Conservation (phyloP, 2,113 vertebrate species). For the Myanophis thanlyinensis region DNA sequence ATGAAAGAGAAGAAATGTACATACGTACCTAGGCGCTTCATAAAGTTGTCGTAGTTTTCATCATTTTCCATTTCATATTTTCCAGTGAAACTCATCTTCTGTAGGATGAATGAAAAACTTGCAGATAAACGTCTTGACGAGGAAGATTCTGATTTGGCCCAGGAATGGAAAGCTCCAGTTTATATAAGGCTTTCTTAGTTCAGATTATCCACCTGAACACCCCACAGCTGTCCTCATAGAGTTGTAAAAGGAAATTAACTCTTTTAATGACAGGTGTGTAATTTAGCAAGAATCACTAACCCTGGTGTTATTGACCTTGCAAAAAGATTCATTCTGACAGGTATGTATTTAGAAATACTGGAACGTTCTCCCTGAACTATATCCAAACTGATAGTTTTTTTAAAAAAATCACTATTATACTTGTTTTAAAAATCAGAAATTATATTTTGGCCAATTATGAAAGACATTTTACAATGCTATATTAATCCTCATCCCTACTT, state of each 20-base stretch:
- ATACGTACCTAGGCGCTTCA: constrained; percentile 68
- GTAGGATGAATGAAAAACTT: neutral
- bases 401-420: too few species aligned
- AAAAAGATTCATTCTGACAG: constrained; percentile 19
- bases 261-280: constrained; percentile 40
- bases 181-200: constrained; percentile 48
- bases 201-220: constrained; percentile 24
- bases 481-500: neutral
- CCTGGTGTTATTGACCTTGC: constrained; percentile 51
- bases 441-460: neutral
- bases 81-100: constrained; percentile 75
- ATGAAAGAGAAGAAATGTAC: neutral
- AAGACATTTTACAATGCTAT: neutral
- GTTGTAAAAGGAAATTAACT: neutral
- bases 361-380: neutral
- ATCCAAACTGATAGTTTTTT: neutral
- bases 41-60: constrained; percentile 81
- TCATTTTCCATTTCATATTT: constrained; percentile 81
- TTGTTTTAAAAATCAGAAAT: neutral
- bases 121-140: neutral
- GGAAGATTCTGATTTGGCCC: constrained; percentile 1
- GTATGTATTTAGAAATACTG: neutral
- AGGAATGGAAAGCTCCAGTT: constrained; percentile 10
- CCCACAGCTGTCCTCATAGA: constrained; percentile 16
- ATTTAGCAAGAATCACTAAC: constrained; percentile 48